Evolutionary conservation across 2,888 invertebrate species (phyloP), one percentile per base, ranked within the genome.

Genomic region (Temnothorax unifasciatus): DNA sequence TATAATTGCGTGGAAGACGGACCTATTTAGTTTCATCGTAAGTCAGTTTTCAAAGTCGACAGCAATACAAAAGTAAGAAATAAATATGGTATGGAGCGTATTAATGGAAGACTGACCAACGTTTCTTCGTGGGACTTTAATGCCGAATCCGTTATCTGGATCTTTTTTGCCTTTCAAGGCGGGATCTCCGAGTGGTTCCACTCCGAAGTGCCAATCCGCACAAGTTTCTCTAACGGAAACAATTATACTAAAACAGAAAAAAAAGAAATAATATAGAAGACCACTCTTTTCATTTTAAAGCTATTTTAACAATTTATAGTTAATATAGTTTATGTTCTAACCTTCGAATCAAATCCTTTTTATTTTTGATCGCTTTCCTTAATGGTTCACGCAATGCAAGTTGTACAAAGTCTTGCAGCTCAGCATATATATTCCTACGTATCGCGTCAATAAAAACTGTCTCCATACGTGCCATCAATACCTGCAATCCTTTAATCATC

Each of bases 401-500:
- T 95, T 99, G 99, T 0, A 99, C 98, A 95, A 99, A 99, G 95
- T 99, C 98, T 95, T 99, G 99, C 79, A 99, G 95, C 93, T 99
- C 99, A 0, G 99, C 97, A 95, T 99, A 99, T 90, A 99, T 98
- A 93, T 98, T 98, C 63, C 99, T 96, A 41, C 98, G 96, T 87
- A 99, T 98, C 1, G 98, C 98, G 94, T 98, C 98, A 82, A 98
- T 97, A 91, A 99, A 97, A n/a, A 99, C 99, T 0, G 99, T 98
- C 96, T 99, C 99, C 97, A 99, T 99, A 59, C 99, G 96, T 0
- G 99, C 98, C 98, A 99, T 98, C 76, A 99, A 95, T 38, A 98
- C 98, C 95, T 99, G 99, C 4, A 99, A 96, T 0, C 99, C 99
- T 95, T 99, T 99, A 92, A 99, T 99, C 99, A 99, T 99, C 0